Evolutionary conservation across 2,797 vertebrate species (phyloP).

Genomic region (Momotus momota): DNA sequence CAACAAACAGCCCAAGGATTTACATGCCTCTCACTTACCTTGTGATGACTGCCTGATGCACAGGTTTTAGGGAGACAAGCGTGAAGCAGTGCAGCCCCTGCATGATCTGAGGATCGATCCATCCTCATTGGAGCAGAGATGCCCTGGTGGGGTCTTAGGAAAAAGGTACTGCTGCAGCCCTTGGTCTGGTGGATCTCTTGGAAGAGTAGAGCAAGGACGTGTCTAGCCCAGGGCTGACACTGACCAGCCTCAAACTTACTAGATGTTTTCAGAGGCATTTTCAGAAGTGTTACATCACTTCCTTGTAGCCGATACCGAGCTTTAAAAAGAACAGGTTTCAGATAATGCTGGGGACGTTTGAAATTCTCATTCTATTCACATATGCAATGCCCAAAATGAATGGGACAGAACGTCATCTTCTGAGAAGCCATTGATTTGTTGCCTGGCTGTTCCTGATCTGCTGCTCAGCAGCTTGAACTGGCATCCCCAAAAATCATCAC

Average conservation of each 20-base stretch:
- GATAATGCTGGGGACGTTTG: not conserved
- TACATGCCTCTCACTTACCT: not conserved
- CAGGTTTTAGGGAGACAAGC: not conserved
- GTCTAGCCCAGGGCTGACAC: not conserved
- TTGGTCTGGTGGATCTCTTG: not conserved
- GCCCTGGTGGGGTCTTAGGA: not conserved
- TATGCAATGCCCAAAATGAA: not conserved
- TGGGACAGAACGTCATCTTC: not conserved
- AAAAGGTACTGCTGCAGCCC: not conserved
- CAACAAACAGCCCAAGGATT: conserved; percentile 17
- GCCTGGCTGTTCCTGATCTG: not conserved
- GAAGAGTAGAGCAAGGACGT: not conserved
- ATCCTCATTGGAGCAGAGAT: not conserved
- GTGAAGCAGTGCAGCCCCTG: not conserved
- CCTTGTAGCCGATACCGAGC: accelerated
- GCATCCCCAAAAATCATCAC: not conserved
- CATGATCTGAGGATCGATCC: not conserved
- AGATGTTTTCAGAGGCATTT: not conserved
- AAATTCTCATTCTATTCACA: not conserved
- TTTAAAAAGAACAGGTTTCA: not conserved
- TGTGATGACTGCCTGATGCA: not conserved
- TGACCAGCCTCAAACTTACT: not conserved
- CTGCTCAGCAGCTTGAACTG: not conserved
- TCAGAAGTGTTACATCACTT: not conserved
- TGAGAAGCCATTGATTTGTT: not conserved